Evolutionary conservation across 2,888 invertebrate species (phyloP).

Genomic region (Aleiodes alternator): DNA sequence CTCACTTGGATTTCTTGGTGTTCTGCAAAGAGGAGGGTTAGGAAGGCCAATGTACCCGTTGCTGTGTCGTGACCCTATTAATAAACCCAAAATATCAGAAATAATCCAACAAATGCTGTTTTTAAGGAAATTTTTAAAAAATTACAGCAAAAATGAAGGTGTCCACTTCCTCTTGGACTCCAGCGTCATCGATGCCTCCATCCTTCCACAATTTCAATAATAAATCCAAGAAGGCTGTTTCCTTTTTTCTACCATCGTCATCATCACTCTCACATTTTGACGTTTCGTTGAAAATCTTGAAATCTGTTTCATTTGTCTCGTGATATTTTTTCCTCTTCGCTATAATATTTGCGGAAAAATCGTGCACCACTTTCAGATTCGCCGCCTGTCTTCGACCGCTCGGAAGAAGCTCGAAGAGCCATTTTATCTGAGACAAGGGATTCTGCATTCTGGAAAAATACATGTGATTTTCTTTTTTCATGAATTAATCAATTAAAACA

Average conservation of each 20-base stretch:
- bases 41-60: slow-evolving; percentile 77
- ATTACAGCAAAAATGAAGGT: slow-evolving; percentile 55
- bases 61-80: slow-evolving; percentile 81
- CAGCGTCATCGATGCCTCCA: not conserved
- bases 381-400: slow-evolving; percentile 76
- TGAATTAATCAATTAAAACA: too few relatives aligned
- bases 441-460: slow-evolving; percentile 61
- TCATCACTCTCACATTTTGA: too few relatives aligned
- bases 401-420: slow-evolving; percentile 76
- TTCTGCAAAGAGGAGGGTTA: slow-evolving; percentile 77
- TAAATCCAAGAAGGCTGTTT: slow-evolving; percentile 37
- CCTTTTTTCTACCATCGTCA: too few relatives aligned
- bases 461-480: too few relatives aligned
- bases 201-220: not conserved
- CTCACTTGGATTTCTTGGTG: slow-evolving; percentile 64
- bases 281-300: slow-evolving; percentile 40
- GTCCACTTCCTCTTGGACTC: slow-evolving; percentile 52
- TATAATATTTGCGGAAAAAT: slow-evolving; percentile 76
- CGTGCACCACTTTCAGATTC: slow-evolving; percentile 76
- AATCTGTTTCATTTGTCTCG: slow-evolving; percentile 53
- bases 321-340: slow-evolving; percentile 64
- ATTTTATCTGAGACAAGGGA: slow-evolving; percentile 79
- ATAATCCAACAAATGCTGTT: not conserved
- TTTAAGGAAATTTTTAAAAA: not conserved
- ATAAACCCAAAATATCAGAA: too few relatives aligned